phyloP scores from a whole-genome alignment of 1,140 invertebrate genomes.

The Dysdera silvatica region DNA sequence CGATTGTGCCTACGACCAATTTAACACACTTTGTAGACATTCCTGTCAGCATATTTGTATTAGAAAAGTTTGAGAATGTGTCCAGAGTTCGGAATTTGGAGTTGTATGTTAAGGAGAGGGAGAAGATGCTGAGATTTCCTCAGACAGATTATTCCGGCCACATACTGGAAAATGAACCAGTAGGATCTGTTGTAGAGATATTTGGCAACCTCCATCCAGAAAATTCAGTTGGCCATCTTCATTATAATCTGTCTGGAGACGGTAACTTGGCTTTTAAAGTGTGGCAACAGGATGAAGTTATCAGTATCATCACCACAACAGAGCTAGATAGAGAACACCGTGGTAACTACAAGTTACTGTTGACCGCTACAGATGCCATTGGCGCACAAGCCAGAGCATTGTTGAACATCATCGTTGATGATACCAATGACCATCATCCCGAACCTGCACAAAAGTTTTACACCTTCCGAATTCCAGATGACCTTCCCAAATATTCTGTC shows the following conservation, averaged over 20 bases:
- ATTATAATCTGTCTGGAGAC: constrained; percentile 6
- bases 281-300: constrained; percentile 49
- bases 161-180: constrained; percentile 64
- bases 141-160: constrained; percentile 56
- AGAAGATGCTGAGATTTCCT: constrained; percentile 68
- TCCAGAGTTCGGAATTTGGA: constrained; percentile 69
- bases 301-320: constrained; percentile 59
- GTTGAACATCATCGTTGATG: constrained; percentile 57
- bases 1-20: constrained; percentile 80
- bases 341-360: constrained; percentile 57
- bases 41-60: constrained; percentile 67
- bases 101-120: constrained; percentile 68
- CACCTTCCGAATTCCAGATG: constrained; percentile 59
- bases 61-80: constrained; percentile 67
- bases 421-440: constrained; percentile 86
- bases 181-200: constrained; percentile 58
- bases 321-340: constrained; percentile 64
- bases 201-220: constrained; percentile 39
- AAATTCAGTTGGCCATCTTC: constrained; percentile 5
- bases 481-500: constrained; percentile 59
- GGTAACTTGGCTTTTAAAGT: constrained; percentile 1
- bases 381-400: constrained; percentile 61
- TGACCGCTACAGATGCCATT: constrained; percentile 65
- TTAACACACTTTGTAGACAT: constrained; percentile 64
- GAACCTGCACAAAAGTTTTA: constrained; percentile 68